Conservation (phyloP, 2,888 invertebrate species). For the Lithosia quadra region DNA sequence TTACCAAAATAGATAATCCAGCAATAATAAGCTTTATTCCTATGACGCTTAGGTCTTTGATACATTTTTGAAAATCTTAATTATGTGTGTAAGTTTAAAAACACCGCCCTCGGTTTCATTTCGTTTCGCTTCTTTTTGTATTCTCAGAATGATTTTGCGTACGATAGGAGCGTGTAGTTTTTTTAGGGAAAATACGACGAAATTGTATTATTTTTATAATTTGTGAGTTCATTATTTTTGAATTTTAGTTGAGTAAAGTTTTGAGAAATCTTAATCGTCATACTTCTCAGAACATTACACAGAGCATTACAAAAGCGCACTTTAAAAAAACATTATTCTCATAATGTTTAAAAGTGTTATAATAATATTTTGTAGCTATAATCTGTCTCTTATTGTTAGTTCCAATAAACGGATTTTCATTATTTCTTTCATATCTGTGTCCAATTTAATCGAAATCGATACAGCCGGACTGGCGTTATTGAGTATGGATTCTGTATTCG, state of each 20-base stretch:
- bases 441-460: too few relatives aligned
- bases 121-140: constrained; percentile 26
- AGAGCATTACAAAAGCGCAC: too few relatives aligned
- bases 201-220: neutral
- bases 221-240: neutral
- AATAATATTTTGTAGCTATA: too few relatives aligned
- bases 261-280: neutral
- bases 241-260: neutral
- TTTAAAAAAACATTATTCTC: too few relatives aligned
- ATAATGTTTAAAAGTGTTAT: too few relatives aligned
- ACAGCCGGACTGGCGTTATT: too few relatives aligned
- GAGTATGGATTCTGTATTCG: too few relatives aligned
- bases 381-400: too few relatives aligned
- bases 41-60: fast-evolving
- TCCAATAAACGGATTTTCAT: too few relatives aligned
- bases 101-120: constrained; percentile 27
- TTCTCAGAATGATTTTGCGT: constrained; percentile 49
- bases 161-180: neutral
- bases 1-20: constrained; percentile 12
- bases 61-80: neutral
- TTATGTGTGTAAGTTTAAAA: constrained; percentile 18
- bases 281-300: neutral
- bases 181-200: constrained; percentile 14
- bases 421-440: too few relatives aligned
- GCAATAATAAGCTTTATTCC: constrained; percentile 15